A percentile compares a stretch with the other conserved stretches of the same genome.
Conservation (phyloP, 2,113 vertebrate genomes). For the Recurvirostra avosetta region DNA sequence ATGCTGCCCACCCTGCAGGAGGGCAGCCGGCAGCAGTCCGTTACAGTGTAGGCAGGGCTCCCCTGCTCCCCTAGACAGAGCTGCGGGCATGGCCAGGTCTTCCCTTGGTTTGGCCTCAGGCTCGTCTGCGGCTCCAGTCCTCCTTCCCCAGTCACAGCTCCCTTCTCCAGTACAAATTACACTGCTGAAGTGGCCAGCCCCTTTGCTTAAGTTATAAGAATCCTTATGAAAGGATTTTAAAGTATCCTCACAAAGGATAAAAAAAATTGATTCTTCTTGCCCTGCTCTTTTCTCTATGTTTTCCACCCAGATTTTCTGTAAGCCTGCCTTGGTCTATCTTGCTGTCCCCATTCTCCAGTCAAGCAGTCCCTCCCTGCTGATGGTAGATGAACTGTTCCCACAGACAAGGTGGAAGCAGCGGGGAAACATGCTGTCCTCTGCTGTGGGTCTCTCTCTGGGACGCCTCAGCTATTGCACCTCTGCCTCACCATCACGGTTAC, state of each 20-base stretch:
- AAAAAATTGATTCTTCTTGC: background rate
- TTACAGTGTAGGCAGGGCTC: background rate
- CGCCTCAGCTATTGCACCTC: rapidly evolving
- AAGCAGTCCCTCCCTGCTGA: background rate
- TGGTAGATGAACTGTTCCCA: background rate
- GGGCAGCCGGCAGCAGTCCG: background rate
- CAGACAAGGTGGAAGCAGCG: background rate
- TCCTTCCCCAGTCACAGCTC: background rate
- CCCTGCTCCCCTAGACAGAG: background rate
- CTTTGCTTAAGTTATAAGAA: background rate
- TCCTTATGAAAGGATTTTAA: background rate
- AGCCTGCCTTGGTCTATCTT: background rate
- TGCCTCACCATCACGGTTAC: background rate
- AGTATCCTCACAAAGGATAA: background rate
- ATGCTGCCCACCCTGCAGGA: background rate
- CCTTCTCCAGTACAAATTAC: background rate
- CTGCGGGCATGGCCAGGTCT: background rate
- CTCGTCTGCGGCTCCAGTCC: background rate
- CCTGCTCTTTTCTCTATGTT: background rate
- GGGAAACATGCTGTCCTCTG: background rate
- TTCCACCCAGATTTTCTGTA: background rate
- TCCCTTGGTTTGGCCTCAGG: background rate
- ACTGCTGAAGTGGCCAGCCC: background rate
- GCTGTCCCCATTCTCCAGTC: background rate
- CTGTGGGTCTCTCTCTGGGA: background rate